phyloP scores from a whole-genome alignment of 2,113 vertebrate genomes.

The Enhydra lutris region DNA sequence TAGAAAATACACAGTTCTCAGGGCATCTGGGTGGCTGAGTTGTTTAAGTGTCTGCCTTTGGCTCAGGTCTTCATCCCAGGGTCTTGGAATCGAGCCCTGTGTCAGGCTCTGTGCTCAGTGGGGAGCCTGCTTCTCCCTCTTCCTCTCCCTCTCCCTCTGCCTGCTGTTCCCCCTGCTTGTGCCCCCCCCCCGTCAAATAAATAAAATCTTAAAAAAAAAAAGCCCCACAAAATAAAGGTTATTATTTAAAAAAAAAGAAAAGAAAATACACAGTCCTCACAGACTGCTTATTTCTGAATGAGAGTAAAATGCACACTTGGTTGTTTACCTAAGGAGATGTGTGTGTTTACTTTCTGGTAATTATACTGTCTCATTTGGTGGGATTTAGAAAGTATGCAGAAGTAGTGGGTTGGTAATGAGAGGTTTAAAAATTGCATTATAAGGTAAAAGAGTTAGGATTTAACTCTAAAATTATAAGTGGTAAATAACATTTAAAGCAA shows the following conservation, averaged over 20 bases:
- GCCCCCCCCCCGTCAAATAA: neutral
- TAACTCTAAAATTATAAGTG: slow-evolving; percentile 39
- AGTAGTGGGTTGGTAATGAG: slow-evolving; percentile 39
- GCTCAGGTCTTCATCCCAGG: too few species aligned
- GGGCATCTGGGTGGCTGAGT: neutral
- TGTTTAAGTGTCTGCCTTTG: too few species aligned
- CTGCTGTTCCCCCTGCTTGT: too few species aligned
- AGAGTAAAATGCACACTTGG: neutral
- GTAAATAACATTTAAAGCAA: slow-evolving; percentile 37
- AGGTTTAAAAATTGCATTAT: slow-evolving; percentile 47
- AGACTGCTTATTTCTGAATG: neutral
- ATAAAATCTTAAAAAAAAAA: neutral
- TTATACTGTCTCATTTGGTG: slow-evolving; percentile 37
- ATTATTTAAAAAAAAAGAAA: neutral
- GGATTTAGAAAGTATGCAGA: slow-evolving; percentile 31
- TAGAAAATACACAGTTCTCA: neutral
- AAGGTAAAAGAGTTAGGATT: slow-evolving; percentile 34
- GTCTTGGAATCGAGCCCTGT: too few species aligned
- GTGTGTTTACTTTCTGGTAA: slow-evolving; percentile 51
- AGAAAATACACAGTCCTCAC: neutral
- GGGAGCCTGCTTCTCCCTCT: neutral
- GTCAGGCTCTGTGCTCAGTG: neutral
- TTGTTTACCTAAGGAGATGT: slow-evolving; percentile 38
- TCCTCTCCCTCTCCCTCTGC: too few species aligned
- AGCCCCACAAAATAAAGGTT: neutral